A percentile compares a stretch with the other conserved stretches of the same genome.
Evolutionary conservation across 2,888 invertebrate genomes (phyloP).

Genomic region (Hemicrepidius hirtus): DNA sequence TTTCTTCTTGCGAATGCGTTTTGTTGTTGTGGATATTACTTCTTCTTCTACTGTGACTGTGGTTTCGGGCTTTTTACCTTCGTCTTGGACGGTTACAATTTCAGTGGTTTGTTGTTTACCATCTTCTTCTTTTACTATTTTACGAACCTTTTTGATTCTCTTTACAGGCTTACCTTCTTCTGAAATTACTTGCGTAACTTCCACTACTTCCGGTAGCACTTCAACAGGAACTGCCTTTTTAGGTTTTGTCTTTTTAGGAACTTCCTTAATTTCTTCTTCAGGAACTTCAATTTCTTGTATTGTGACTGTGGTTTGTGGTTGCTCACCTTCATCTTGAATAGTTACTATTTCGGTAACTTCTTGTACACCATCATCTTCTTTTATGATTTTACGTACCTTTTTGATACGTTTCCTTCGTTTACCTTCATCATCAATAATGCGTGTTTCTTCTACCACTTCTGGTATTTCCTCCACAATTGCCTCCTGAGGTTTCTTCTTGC

Average conservation of each 20-base stretch:
- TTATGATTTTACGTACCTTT: slow-evolving; percentile 68
- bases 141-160: slow-evolving; percentile 60
- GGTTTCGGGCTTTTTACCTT: slow-evolving; percentile 68
- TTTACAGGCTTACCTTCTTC: slow-evolving; percentile 62
- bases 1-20: slow-evolving; percentile 19
- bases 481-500: slow-evolving; percentile 57
- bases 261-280: slow-evolving; percentile 61
- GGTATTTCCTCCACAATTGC: slow-evolving; percentile 64
- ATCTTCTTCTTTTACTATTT: slow-evolving; percentile 50
- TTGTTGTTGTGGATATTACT: slow-evolving; percentile 38
- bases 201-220: slow-evolving; percentile 57
- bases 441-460: slow-evolving; percentile 70
- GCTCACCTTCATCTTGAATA: slow-evolving; percentile 71
- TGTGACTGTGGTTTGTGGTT: slow-evolving; percentile 70
- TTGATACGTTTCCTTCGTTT: slow-evolving; percentile 56
- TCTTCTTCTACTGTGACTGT: slow-evolving; percentile 61
- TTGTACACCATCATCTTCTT: too few species aligned
- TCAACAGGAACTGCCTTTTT: slow-evolving; percentile 63
- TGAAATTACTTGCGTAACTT: slow-evolving; percentile 59
- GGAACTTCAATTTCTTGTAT: slow-evolving; percentile 65
- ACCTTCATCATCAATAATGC: slow-evolving; percentile 59
- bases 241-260: slow-evolving; percentile 67
- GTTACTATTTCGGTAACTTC: slow-evolving; percentile 68
- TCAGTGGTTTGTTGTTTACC: slow-evolving; percentile 66
- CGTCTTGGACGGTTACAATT: slow-evolving; percentile 65